Conservation (phyloP, 2,113 vertebrate species). For the Leptobrachium leishanense region DNA sequence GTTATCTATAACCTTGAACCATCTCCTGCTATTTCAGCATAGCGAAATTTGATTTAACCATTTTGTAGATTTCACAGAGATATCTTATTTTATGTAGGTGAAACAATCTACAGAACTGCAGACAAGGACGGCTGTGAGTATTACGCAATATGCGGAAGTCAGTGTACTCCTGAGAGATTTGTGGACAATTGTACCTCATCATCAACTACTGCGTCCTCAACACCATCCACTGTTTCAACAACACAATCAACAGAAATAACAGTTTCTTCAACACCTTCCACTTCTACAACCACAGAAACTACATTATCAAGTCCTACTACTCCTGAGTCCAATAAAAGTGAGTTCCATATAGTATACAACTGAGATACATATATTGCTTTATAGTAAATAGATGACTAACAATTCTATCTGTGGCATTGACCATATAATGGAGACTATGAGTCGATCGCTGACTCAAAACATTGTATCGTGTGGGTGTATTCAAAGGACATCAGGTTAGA, state of each 20-base stretch:
- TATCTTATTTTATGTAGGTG: constrained; percentile 24
- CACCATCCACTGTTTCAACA: constrained; percentile 1
- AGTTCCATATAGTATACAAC: not conserved
- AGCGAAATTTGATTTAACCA: too few relatives aligned
- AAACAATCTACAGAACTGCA: constrained; percentile 14
- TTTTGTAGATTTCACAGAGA: too few relatives aligned
- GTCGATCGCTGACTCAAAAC: too few relatives aligned
- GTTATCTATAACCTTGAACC: too few relatives aligned
- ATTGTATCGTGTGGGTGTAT: too few relatives aligned
- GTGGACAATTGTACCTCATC: not conserved
- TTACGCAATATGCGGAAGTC: constrained; percentile 20
- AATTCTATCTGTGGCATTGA: too few relatives aligned
- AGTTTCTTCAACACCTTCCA: not conserved
- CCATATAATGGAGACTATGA: too few relatives aligned
- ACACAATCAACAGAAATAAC: not conserved
- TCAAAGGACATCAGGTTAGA: too few relatives aligned
- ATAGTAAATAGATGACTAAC: too few relatives aligned
- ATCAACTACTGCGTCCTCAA: not conserved
- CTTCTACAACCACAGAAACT: not conserved
- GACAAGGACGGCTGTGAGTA: constrained; percentile 34
- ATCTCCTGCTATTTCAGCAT: too few relatives aligned
- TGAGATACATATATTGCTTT: too few relatives aligned
- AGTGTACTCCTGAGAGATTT: not conserved
- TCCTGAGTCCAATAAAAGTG: not conserved
- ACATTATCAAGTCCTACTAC: not conserved